Evolutionary conservation across 1,140 invertebrate species (phyloP).

Genomic region (Leptonema lineaticorne): DNA sequence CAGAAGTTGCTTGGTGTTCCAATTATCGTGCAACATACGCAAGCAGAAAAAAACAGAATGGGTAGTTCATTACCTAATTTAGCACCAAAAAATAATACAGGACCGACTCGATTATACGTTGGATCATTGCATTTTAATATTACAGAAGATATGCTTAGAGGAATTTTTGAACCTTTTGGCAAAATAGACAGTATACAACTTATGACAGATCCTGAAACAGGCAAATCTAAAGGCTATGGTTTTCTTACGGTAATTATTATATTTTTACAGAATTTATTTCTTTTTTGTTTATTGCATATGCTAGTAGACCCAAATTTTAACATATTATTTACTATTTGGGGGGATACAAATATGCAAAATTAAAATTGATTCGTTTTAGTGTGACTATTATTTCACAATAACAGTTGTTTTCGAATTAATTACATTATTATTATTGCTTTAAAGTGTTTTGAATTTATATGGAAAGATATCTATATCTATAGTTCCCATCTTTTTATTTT

Average conservation of each 20-base stretch:
- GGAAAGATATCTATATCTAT: background rate
- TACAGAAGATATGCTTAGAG: slow-evolving; percentile 97
- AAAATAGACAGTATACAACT: slow-evolving; percentile 97
- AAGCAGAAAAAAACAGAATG: slow-evolving; percentile 97
- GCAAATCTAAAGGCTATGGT: slow-evolving; percentile 95
- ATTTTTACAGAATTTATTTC: background rate
- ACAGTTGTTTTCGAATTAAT: too few relatives aligned
- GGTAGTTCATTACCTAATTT: slow-evolving; percentile 82
- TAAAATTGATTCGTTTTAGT: slow-evolving; percentile 16
- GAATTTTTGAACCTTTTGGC: slow-evolving; percentile 99
- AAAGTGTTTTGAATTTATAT: too few relatives aligned
- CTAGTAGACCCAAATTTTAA: slow-evolving; percentile 37
- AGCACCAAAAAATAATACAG: slow-evolving; percentile 78
- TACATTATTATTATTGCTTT: too few relatives aligned
- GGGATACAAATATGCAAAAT: slow-evolving; percentile 38
- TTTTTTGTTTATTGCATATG: slow-evolving; percentile 28
- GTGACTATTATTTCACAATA: too few relatives aligned
- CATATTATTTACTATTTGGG: slow-evolving; percentile 28
- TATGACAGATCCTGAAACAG: slow-evolving; percentile 93
- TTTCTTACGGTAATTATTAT: slow-evolving; percentile 86
- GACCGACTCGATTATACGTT: slow-evolving; percentile 96
- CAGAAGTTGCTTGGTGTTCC: slow-evolving; percentile 96
- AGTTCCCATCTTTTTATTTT: background rate
- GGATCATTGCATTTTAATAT: slow-evolving; percentile 99
- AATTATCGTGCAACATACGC: slow-evolving; percentile 97